Percentiles rank a stretch among this genome's conserved stretches.
Conservation (phyloP, 2,888 invertebrate genomes). For the Campoplex capitator region DNA sequence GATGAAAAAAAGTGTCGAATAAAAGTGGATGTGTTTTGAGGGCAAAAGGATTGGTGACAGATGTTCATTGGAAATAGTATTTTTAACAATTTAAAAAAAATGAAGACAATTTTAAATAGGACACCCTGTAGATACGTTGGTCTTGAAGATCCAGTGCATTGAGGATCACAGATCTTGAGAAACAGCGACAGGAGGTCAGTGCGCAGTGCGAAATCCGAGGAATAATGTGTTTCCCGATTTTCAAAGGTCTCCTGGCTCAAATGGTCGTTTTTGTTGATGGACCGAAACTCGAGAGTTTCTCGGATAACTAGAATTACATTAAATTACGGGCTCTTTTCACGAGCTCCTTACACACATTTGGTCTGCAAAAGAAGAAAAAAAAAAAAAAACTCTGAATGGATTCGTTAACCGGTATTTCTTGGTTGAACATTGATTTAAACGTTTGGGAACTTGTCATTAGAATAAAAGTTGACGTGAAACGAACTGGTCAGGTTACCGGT, state of each 20-base stretch:
- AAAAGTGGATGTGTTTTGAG: neutral
- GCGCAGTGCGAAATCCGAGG: neutral
- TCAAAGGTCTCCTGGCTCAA: neutral
- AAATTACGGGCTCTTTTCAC: conserved; percentile 20
- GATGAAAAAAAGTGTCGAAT: neutral
- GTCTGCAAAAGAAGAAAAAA: neutral
- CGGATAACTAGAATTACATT: conserved; percentile 44
- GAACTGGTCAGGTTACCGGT: neutral
- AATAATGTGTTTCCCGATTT: conserved; percentile 25
- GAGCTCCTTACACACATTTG: neutral
- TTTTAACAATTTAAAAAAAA: neutral
- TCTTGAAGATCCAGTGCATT: neutral
- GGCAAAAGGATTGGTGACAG: neutral
- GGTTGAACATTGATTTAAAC: conserved; percentile 4
- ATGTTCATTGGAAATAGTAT: neutral
- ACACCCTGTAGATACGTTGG: neutral
- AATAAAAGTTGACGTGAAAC: conserved; percentile 16
- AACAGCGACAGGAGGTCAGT: neutral
- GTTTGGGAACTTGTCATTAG: neutral
- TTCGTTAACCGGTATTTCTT: conserved; percentile 10
- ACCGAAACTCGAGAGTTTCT: conserved; percentile 32
- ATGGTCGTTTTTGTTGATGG: conserved; percentile 3
- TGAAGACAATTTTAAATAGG: neutral
- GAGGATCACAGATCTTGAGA: neutral
- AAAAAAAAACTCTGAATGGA: conserved; percentile 11